A percentile compares a stretch with the other conserved stretches of the same genome.
Conservation (phyloP, 2,113 vertebrate genomes). For the Gymnogyps californianus region DNA sequence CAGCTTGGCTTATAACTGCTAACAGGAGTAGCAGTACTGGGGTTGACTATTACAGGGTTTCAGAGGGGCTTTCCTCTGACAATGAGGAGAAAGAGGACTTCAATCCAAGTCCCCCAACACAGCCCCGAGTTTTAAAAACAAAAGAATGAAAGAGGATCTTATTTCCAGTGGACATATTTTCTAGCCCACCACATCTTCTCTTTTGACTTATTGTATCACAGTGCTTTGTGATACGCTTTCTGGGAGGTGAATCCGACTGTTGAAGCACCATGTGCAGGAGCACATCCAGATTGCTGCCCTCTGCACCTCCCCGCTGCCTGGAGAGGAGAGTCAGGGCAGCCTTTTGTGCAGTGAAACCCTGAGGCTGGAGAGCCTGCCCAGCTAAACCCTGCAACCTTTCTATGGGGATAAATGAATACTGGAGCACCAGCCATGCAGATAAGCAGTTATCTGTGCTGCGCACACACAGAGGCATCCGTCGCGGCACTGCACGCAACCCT, state of each 20-base stretch:
- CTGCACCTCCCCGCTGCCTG: neutral
- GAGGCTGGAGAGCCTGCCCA: neutral
- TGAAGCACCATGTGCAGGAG: neutral
- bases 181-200: neutral
- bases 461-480: fast-evolving
- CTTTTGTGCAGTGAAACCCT: neutral
- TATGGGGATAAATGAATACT: neutral
- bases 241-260: neutral
- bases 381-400: neutral
- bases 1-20: neutral
- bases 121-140: neutral
- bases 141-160: neutral
- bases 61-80: neutral
- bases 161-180: neutral
- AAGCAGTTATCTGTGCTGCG: neutral
- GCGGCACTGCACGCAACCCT: neutral
- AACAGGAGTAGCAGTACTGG: too few species aligned
- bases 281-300: neutral
- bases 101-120: neutral
- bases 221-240: neutral
- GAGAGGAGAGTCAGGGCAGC: neutral
- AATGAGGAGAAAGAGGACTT: neutral
- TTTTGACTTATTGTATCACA: neutral
- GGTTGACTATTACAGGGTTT: neutral
- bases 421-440: neutral